Conservation (phyloP, 2,797 vertebrate genomes). For the Smutsia gigantea region DNA sequence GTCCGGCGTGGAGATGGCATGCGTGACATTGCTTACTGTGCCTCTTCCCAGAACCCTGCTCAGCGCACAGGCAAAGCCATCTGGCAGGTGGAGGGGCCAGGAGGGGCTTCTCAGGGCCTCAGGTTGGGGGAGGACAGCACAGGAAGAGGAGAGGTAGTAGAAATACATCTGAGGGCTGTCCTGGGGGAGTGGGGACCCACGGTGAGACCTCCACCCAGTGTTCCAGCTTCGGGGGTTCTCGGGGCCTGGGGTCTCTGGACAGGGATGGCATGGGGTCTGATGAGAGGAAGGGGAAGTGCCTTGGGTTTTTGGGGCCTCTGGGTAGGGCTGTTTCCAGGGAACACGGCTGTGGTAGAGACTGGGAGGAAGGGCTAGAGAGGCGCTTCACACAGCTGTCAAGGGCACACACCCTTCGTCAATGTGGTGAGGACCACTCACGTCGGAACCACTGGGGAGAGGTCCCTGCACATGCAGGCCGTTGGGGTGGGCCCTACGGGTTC, state of each 20-base stretch:
- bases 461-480: not conserved
- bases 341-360: not conserved
- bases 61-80: fast-evolving
- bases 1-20: not conserved
- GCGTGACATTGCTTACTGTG: fast-evolving
- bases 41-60: not conserved
- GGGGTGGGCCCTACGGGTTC: not conserved
- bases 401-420: too few species aligned
- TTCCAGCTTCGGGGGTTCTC: not conserved
- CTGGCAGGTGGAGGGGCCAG: fast-evolving
- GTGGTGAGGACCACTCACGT: not conserved
- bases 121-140: not conserved
- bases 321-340: not conserved
- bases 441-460: fast-evolving
- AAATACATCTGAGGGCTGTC: not conserved
- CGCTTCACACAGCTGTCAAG: too few species aligned
- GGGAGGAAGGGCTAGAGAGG: not conserved
- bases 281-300: not conserved
- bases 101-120: not conserved
- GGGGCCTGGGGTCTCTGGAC: not conserved
- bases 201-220: not conserved
- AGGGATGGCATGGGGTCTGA: not conserved
- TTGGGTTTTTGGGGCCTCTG: not conserved
- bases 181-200: fast-evolving
- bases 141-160: not conserved